These are phyloP conservation scores for Penelope pileata DNA, from an alignment of 2,113 vertebrate species.

Conservation along the genomic window DNA sequence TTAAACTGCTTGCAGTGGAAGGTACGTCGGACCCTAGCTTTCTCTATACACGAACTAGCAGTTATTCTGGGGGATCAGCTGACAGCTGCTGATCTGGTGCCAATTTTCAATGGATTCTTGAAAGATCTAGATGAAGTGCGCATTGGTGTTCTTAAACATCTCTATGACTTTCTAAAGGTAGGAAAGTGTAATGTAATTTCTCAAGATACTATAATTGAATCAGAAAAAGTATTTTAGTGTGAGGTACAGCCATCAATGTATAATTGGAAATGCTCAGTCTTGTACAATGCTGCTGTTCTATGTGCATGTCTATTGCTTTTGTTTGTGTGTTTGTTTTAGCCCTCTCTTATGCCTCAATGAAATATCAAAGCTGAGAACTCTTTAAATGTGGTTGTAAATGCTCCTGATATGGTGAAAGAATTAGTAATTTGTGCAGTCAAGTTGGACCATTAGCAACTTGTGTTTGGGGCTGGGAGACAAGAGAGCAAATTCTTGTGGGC, in stretches of 20 bases:
- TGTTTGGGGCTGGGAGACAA: background rate
- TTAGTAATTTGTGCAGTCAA: background rate
- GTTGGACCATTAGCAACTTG: background rate
- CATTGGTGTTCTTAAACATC: slow-evolving; percentile 81
- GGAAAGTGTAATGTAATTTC: background rate
- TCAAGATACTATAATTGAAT: background rate
- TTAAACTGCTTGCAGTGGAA: slow-evolving; percentile 73
- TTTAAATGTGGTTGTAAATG: background rate
- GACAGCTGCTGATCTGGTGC: slow-evolving; percentile 79
- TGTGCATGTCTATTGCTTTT: background rate
- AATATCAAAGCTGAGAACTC: background rate
- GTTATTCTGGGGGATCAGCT: slow-evolving; percentile 80
- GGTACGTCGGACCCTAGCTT: slow-evolving; percentile 74
- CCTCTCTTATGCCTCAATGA: background rate
- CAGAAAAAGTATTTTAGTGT: background rate
- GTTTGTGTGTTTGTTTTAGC: background rate
- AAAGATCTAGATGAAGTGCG: slow-evolving; percentile 83
- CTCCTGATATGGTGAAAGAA: background rate
- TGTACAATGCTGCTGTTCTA: background rate
- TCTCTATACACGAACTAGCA: slow-evolving; percentile 79
- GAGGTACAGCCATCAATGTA: background rate
- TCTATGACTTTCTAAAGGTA: slow-evolving; percentile 84
- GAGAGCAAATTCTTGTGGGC: background rate
- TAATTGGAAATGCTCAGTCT: background rate
- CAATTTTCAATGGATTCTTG: slow-evolving; percentile 80